phyloP scores from a whole-genome alignment of 2,888 invertebrate genomes.

The Scaptomyza cyrtandrae region DNA sequence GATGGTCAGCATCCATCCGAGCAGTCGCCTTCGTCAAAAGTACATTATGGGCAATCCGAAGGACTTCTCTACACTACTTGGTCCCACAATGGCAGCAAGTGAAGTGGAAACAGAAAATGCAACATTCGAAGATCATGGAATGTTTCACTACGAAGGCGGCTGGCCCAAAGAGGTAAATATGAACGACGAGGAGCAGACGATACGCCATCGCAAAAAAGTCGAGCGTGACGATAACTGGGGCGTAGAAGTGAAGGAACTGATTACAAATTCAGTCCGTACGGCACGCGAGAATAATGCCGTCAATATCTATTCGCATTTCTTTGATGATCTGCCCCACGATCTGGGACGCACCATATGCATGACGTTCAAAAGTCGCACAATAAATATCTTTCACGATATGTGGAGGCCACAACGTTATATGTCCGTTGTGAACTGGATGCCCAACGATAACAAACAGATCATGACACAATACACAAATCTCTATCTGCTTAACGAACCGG shows the following conservation, averaged over 20 bases:
- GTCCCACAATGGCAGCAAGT: constrained; percentile 83
- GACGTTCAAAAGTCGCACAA: constrained; percentile 86
- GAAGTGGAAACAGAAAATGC: constrained; percentile 82
- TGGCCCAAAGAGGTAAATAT: constrained; percentile 92
- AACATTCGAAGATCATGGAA: constrained; percentile 84
- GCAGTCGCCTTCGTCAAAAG: constrained; percentile 85
- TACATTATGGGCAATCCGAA: constrained; percentile 88
- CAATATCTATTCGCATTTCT: constrained; percentile 92
- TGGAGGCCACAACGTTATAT: constrained; percentile 84
- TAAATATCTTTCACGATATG: constrained; percentile 89
- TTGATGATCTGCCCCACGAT: constrained; percentile 85
- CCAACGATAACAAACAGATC: constrained; percentile 85
- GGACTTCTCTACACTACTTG: constrained; percentile 86
- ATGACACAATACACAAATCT: constrained; percentile 72
- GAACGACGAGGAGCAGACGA: constrained; percentile 89
- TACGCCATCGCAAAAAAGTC: constrained; percentile 90
- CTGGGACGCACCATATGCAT: constrained; percentile 85
- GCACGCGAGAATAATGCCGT: constrained; percentile 90
- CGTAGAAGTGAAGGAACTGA: constrained; percentile 85
- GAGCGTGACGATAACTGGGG: constrained; percentile 92
- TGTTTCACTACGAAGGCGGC: constrained; percentile 92
- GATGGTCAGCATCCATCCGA: constrained; percentile 87
- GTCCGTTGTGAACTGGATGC: constrained; percentile 88
- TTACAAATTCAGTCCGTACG: constrained; percentile 51
- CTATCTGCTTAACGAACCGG: constrained; percentile 13